Evolutionary conservation across 2,113 vertebrate species (phyloP).

Genomic region (Oreamnos americanus): DNA sequence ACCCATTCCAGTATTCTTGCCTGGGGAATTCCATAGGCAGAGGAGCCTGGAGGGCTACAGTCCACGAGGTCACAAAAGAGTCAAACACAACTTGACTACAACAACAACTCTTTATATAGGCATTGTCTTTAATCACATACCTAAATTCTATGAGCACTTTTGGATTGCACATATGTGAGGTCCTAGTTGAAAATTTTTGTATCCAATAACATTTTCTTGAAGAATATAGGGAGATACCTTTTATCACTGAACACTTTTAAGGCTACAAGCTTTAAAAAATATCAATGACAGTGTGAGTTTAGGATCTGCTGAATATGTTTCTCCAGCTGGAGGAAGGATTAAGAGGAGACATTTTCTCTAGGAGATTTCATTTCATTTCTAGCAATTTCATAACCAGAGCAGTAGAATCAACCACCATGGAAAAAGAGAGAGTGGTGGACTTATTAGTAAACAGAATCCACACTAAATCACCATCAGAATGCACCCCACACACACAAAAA

Average conservation of each 20-base stretch:
- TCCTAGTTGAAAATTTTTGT: not conserved
- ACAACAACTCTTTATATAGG: not conserved
- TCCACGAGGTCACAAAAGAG: not conserved
- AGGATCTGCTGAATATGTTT: not conserved
- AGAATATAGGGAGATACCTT: not conserved
- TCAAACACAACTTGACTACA: not conserved
- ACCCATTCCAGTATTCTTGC: not conserved
- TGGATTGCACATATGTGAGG: not conserved
- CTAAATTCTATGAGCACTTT: not conserved
- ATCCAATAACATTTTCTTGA: not conserved
- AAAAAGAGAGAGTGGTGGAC: not conserved
- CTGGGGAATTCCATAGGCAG: not conserved
- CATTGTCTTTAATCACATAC: not conserved
- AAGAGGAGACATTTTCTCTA: not conserved
- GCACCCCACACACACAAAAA: not conserved
- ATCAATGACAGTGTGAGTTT: not conserved
- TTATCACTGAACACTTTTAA: not conserved
- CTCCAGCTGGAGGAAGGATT: not conserved
- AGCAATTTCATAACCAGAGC: not conserved
- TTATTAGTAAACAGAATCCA: not conserved
- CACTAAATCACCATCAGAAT: not conserved
- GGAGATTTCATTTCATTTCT: not conserved
- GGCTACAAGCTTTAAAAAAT: not conserved
- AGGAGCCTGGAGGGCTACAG: not conserved
- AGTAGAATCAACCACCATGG: not conserved